A percentile compares a stretch with the other conserved stretches of the same genome.
Evolutionary conservation across 1,140 invertebrate genomes (phyloP).

Genomic region (Helicoverpa zea): DNA sequence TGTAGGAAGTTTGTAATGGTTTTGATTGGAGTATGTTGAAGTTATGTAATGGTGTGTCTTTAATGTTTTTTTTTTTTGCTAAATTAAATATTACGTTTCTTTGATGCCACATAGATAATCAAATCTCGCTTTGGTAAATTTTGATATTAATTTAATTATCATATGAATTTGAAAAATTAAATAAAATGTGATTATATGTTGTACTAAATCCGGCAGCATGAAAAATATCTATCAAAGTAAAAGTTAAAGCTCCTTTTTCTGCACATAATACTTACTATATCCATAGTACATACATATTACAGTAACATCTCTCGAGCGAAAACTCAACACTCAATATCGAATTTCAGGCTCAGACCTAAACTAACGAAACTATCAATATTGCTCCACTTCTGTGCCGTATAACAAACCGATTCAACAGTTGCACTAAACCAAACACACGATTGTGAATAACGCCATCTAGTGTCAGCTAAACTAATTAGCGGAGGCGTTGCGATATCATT

Average conservation of each 20-base stretch:
- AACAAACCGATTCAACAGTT: conserved; percentile 52
- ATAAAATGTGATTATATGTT: too few species aligned
- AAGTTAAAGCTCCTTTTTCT: too few species aligned
- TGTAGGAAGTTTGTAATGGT: conserved; percentile 10
- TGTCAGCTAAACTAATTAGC: conserved; percentile 76
- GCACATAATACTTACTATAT: too few species aligned
- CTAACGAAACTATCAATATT: conserved; percentile 25
- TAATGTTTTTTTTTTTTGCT: too few species aligned
- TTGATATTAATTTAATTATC: too few species aligned
- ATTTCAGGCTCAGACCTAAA: not conserved
- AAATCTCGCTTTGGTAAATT: too few species aligned
- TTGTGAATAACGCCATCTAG: conserved; percentile 68
- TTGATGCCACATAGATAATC: too few species aligned
- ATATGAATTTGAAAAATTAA: too few species aligned
- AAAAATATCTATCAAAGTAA: too few species aligned
- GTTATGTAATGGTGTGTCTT: not conserved
- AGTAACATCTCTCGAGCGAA: not conserved
- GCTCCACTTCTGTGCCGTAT: conserved; percentile 39
- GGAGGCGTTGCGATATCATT: conserved; percentile 76
- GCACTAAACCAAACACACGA: conserved; percentile 59
- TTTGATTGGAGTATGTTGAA: not conserved
- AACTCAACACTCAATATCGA: not conserved
- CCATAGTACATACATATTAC: not conserved
- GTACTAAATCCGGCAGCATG: too few species aligned
- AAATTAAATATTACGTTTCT: too few species aligned